Base-by-base conservation (phyloP, 2,888 invertebrate species). In the Lasius fuliginosus region DNA sequence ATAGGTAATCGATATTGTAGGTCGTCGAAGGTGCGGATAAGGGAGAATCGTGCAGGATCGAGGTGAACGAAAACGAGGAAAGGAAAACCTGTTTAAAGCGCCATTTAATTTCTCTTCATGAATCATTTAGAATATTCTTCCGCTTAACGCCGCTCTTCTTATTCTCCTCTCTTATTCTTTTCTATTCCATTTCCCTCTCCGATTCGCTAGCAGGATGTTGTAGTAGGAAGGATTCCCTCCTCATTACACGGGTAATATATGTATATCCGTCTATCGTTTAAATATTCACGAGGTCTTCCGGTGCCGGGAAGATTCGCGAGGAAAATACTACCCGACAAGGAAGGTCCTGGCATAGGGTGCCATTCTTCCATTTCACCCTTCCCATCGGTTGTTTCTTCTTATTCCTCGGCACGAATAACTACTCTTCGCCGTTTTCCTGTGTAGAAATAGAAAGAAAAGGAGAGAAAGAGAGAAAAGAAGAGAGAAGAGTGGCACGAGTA, bases 241-340 rank as follows among this genome's bases (percentile, higher is more conserved):
- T 90, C 90, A 88, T 92, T 92, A 91, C 90, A 90, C 62, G 74
- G 83, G 77, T 91, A 91, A 92, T 91, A 89, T 89, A 92, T 89
- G 91, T 90, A 90, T 90, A 90, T 92, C 91, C 90, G 86, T 87
- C 88, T 87, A 85, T 86, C 88, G 89, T 85, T 91, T 89, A 92
- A 92, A 92, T 92, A 92, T 92, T 91, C 92, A 92, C 79, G 83
- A 89, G 86, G 84, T 83, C 40, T 91, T 88, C 86, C 88, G 88
- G 89, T 88, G 88, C 89, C 87, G 68, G 89, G 82, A 86, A 88
- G 88, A 91, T 88, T 87, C 86, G 85, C 88, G 84, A 86, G 84
- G 83, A 82, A 87, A 87, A 91, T 89, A 88, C 84, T 27, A 49
- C 12, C 23, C 33, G 40, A 23, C 30, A 53, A 23, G 15, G 82